Conservation (phyloP, 2,797 vertebrate genomes). For the Lagocephalus sceleratus region DNA sequence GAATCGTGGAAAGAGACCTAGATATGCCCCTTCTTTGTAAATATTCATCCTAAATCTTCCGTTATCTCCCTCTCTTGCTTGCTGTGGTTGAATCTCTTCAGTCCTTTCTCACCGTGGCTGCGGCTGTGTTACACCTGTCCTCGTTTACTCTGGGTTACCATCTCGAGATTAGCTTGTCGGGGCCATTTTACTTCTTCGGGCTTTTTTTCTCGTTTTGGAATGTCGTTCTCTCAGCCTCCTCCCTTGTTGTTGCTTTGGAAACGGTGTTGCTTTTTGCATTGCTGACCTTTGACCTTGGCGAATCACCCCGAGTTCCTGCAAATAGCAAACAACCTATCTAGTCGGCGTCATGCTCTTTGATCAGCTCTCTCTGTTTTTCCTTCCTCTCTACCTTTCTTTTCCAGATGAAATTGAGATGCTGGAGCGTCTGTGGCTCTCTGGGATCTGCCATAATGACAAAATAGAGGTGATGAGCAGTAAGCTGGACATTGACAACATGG, state of each 20-base stretch:
- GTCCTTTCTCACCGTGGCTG: constrained; percentile 35
- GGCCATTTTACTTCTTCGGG: constrained; percentile 65
- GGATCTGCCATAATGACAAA: constrained; percentile 89
- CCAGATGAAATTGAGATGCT: constrained; percentile 90
- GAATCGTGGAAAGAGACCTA: constrained; percentile 29
- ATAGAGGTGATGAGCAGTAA: constrained; percentile 91
- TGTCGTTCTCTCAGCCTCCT: constrained; percentile 34
- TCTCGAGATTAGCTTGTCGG: constrained; percentile 73
- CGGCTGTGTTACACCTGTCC: constrained; percentile 46
- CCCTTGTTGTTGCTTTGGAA: constrained; percentile 42
- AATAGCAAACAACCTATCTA: constrained; percentile 21
- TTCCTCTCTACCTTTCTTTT: constrained; percentile 13
- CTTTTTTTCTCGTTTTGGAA: constrained; percentile 67
- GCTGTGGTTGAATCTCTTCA: constrained; percentile 37
- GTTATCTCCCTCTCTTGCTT: constrained; percentile 35
- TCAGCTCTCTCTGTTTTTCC: neutral
- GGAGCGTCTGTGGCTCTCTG: constrained; percentile 88
- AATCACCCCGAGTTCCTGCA: constrained; percentile 46
- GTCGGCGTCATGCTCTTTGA: constrained; percentile 13
- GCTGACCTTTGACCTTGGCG: constrained; percentile 59
- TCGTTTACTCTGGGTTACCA: constrained; percentile 66
- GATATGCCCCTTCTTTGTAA: constrained; percentile 30
- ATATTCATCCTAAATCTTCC: constrained; percentile 51
- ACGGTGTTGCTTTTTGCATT: constrained; percentile 38
- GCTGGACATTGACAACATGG: constrained; percentile 84